A percentile compares a stretch with the other conserved stretches of the same genome.
Evolutionary conservation across 2,888 invertebrate genomes (phyloP).

Genomic region (Furcula furcula): DNA sequence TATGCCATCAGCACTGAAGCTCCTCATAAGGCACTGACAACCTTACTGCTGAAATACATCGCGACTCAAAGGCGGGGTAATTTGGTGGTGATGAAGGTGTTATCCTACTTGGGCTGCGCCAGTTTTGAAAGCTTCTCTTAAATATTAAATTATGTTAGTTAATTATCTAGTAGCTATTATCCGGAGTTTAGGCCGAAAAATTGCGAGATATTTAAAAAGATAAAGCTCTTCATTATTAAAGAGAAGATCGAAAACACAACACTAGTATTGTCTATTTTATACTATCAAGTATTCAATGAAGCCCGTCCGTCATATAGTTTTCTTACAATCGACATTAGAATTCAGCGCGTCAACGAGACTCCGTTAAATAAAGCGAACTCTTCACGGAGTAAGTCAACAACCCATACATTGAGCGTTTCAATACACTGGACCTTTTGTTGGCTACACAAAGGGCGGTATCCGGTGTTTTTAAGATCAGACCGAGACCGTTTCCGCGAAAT

Average conservation of each 20-base stretch:
- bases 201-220: no score
- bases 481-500: constrained; percentile 71
- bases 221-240: no score
- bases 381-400: constrained; percentile 63
- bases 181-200: no score
- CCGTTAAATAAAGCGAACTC: constrained; percentile 53
- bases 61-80: no score
- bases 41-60: no score
- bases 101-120: no score
- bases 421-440: constrained; percentile 53
- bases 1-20: no score
- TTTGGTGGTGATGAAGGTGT: no score
- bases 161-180: no score
- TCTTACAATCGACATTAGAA: constrained; percentile 49
- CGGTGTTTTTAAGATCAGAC: constrained; percentile 60
- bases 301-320: constrained; percentile 42
- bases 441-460: constrained; percentile 74
- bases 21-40: no score
- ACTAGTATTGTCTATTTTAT: constrained; percentile 30
- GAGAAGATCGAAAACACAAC: constrained; percentile 15
- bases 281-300: constrained; percentile 44
- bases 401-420: constrained; percentile 45
- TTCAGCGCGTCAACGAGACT: constrained; percentile 40
- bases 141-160: no score
- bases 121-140: no score